Evolutionary conservation across 2,113 vertebrate species (phyloP).

Genomic region (Nyctibius bracteatus): DNA sequence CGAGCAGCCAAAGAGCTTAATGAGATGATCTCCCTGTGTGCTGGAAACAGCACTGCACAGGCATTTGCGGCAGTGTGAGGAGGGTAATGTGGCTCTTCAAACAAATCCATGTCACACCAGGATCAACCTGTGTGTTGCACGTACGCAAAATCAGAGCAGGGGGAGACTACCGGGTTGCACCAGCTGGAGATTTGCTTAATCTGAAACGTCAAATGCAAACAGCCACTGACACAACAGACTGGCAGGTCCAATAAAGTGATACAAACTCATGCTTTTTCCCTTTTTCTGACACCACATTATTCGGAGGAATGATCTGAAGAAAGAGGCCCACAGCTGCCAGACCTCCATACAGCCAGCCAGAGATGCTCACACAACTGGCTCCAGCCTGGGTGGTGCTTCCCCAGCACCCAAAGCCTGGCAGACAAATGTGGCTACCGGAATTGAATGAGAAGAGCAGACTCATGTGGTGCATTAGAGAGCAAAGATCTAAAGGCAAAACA

Average conservation of each 20-base stretch:
- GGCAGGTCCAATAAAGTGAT: not conserved
- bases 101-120: not conserved
- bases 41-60: not conserved
- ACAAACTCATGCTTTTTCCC: not conserved
- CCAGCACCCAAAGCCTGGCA: not conserved
- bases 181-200: not conserved
- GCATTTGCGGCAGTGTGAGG: not conserved
- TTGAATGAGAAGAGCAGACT: not conserved
- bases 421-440: not conserved
- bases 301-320: not conserved
- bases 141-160: not conserved
- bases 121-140: not conserved
- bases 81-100: not conserved
- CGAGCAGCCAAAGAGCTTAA: not conserved
- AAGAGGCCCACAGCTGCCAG: not conserved
- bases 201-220: not conserved
- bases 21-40: fast-evolving
- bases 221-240: not conserved
- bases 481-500: not conserved
- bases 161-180: not conserved
- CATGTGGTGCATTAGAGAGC: not conserved
- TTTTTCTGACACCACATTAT: not conserved
- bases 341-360: not conserved
- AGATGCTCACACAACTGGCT: not conserved
- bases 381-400: not conserved